These are phyloP conservation scores for Microhierax caerulescens DNA, from an alignment of 2,797 vertebrate genomes.

Conservation along the genomic window DNA sequence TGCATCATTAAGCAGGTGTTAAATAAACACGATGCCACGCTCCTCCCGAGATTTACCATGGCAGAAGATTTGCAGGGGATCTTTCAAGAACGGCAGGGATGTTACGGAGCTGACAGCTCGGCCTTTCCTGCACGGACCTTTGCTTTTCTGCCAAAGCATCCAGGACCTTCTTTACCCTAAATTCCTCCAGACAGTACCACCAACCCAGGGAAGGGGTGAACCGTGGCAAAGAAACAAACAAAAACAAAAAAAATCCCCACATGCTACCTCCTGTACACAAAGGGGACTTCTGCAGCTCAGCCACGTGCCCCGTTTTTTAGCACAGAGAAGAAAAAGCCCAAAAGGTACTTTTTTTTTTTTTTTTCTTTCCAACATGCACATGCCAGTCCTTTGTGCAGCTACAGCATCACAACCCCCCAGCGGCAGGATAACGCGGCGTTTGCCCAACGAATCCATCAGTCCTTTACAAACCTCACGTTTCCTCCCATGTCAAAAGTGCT, in stretches of 20 bases:
- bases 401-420: neutral
- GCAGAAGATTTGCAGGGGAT: neutral
- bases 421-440: accelerated
- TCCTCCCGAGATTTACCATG: neutral
- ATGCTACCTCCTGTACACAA: neutral
- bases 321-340: neutral
- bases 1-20: slow-evolving; percentile 1
- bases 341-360: neutral
- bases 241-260: neutral
- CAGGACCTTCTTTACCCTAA: neutral
- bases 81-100: neutral
- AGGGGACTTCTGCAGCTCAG: neutral
- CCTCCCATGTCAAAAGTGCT: accelerated
- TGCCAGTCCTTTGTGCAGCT: neutral
- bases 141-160: neutral
- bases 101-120: neutral
- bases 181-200: neutral
- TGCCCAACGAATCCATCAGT: neutral
- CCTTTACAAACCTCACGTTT: neutral
- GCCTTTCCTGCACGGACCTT: neutral
- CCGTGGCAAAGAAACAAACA: too few relatives aligned
- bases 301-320: accelerated
- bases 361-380: neutral
- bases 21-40: neutral
- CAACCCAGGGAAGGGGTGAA: neutral